Evolutionary conservation across 1,140 invertebrate genomes (phyloP).

Genomic region (Bursaphelenchus mucronatus): DNA sequence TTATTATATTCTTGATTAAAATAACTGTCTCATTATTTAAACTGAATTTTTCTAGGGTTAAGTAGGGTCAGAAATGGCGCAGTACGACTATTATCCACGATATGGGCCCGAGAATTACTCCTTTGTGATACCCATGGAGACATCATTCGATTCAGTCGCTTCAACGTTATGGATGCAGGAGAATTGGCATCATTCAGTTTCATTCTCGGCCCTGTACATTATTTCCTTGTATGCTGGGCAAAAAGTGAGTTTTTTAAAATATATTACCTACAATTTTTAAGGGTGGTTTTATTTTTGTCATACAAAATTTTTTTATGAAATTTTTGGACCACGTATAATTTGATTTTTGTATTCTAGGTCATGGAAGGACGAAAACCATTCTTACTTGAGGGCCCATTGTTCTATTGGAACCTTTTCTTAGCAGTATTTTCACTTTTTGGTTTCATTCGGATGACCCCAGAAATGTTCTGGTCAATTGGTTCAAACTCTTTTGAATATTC

Average conservation of each 20-base stretch:
- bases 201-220: slow-evolving; percentile 74
- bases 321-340: slow-evolving; percentile 85
- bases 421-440: slow-evolving; percentile 79
- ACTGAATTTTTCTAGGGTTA: no score
- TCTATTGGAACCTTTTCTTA: slow-evolving; percentile 88
- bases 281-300: slow-evolving; percentile 69
- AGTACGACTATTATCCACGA: slow-evolving; percentile 53
- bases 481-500: slow-evolving; percentile 58
- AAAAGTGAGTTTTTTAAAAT: slow-evolving; percentile 71
- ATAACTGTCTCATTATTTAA: no score
- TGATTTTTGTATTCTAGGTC: slow-evolving; percentile 62
- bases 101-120: slow-evolving; percentile 73
- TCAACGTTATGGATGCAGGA: slow-evolving; percentile 87
- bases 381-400: slow-evolving; percentile 71
- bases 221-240: slow-evolving; percentile 85
- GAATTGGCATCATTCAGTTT: slow-evolving; percentile 86
- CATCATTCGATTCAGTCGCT: slow-evolving; percentile 79
- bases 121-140: slow-evolving; percentile 87
- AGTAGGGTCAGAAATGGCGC: slow-evolving; percentile 37
- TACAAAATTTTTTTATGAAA: slow-evolving; percentile 83
- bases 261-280: no score
- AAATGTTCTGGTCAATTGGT: slow-evolving; percentile 46
- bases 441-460: slow-evolving; percentile 64
- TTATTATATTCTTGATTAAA: no score
- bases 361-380: slow-evolving; percentile 57